Conservation (phyloP, 2,888 invertebrate species). For the Cerceris ruficornis region DNA sequence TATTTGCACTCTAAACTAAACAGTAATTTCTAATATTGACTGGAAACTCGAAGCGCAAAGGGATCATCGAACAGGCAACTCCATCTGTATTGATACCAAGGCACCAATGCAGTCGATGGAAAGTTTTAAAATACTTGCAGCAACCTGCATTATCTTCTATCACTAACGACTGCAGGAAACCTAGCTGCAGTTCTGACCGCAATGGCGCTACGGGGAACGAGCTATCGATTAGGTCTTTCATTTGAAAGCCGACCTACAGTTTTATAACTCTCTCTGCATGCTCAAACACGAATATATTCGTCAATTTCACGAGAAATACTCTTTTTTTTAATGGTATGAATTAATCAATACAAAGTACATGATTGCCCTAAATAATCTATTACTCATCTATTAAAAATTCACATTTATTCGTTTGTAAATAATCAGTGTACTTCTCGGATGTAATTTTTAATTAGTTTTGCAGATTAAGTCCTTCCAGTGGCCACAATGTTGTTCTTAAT, state of each 20-base stretch:
- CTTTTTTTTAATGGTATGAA: neutral
- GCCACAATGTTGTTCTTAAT: neutral
- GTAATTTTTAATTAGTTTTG: no score
- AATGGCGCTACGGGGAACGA: conserved; percentile 15
- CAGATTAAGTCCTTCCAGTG: no score
- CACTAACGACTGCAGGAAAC: conserved; percentile 2
- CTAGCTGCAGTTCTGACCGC: neutral
- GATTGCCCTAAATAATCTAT: no score
- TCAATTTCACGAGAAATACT: neutral
- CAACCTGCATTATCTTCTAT: conserved; percentile 46
- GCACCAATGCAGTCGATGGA: conserved; percentile 3
- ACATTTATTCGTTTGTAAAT: no score
- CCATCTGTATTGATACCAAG: conserved; percentile 26
- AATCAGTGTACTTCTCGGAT: no score
- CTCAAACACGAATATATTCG: conserved; percentile 7
- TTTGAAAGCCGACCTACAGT: conserved; percentile 10
- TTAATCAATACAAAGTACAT: no score
- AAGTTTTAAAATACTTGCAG: conserved; percentile 8
- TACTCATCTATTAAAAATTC: no score
- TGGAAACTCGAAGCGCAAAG: neutral
- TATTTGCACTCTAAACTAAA: neutral
- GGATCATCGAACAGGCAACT: neutral
- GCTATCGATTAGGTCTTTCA: conserved; percentile 31
- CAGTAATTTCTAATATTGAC: no score
- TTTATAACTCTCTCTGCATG: neutral